A percentile compares a stretch with the other conserved stretches of the same genome.
Conservation (phyloP, 92 coral and sea anemone species). For the Umimayanthus kanabou region DNA sequence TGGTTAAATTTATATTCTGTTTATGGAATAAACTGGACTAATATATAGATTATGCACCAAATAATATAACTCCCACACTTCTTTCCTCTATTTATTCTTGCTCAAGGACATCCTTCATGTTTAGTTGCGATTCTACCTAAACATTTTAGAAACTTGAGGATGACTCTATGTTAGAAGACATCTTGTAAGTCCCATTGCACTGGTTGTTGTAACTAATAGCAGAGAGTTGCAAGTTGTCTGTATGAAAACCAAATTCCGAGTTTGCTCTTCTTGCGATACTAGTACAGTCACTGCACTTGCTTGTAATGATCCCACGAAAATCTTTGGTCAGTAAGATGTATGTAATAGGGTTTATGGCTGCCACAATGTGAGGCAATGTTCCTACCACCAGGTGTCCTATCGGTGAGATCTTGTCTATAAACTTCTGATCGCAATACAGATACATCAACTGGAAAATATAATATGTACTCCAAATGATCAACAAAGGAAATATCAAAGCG, state of each 20-base stretch:
- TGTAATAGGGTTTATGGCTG: slow-evolving; percentile 79
- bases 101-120: too few relatives aligned
- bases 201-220: slow-evolving; percentile 1
- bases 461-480: slow-evolving; percentile 70
- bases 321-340: slow-evolving; percentile 90
- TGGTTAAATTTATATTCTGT: too few relatives aligned
- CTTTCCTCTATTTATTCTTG: too few relatives aligned
- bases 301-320: slow-evolving; percentile 51
- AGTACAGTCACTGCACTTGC: neutral
- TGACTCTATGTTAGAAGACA: neutral
- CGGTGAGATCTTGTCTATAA: neutral
- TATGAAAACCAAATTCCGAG: neutral
- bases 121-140: too few relatives aligned
- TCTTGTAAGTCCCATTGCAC: neutral
- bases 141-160: too few relatives aligned
- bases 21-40: too few relatives aligned
- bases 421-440: neutral
- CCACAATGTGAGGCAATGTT: slow-evolving; percentile 60
- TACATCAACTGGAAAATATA: slow-evolving; percentile 50
- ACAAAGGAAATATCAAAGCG: slow-evolving; percentile 68
- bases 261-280: neutral
- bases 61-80: too few relatives aligned
- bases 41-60: too few relatives aligned
- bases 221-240: slow-evolving; percentile 47
- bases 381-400: slow-evolving; percentile 40